These are phyloP conservation scores for Cryptoleucopteryx plumbea DNA, from an alignment of 2,113 vertebrate species.

Conservation along the genomic window DNA sequence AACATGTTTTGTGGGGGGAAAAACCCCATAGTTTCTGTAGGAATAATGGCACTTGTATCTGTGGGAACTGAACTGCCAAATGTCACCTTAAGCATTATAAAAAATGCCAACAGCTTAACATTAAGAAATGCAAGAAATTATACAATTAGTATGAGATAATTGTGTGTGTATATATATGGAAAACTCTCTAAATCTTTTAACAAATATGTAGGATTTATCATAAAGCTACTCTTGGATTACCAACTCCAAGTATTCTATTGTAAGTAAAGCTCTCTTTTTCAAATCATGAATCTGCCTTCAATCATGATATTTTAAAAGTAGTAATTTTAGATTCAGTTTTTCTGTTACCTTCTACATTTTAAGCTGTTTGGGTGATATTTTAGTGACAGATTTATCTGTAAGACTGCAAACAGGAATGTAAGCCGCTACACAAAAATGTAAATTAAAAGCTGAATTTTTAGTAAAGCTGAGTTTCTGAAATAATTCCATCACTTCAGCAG, in stretches of 20 bases:
- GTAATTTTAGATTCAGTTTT: not conserved
- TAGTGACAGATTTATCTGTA: slow-evolving; percentile 8
- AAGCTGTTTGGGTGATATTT: slow-evolving; percentile 12
- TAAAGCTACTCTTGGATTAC: slow-evolving; percentile 6
- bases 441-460: slow-evolving; percentile 15
- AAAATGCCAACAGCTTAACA: not conserved
- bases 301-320: not conserved
- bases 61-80: not conserved
- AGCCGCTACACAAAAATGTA: not conserved
- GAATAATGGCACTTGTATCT: not conserved
- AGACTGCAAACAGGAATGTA: not conserved
- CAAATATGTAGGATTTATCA: not conserved
- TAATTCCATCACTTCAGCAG: not conserved
- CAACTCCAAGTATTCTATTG: not conserved
- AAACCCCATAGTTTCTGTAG: not conserved
- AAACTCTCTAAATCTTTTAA: not conserved
- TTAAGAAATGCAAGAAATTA: not conserved
- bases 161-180: not conserved
- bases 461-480: not conserved
- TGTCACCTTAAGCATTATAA: not conserved
- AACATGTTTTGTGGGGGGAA: not conserved
- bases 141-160: not conserved
- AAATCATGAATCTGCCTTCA: not conserved
- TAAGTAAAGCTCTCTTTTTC: not conserved
- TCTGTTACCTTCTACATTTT: not conserved